Percentiles rank a stretch among this genome's conserved stretches.
These are phyloP conservation scores for Artibeus jamaicensis DNA, from an alignment of 2,797 vertebrate genomes.

Conservation along the genomic window DNA sequence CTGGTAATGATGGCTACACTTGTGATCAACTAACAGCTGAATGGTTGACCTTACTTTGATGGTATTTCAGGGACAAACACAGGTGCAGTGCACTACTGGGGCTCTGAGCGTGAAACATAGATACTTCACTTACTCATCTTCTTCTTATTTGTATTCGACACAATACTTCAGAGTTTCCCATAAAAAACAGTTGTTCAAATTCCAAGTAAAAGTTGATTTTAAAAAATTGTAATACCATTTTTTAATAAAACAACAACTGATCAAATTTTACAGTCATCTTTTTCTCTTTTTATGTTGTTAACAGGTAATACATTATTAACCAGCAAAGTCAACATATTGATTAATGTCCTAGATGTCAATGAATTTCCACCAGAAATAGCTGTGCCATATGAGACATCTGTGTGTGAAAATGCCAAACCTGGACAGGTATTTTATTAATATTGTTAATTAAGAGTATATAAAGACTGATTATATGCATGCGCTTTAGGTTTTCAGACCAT, in stretches of 20 bases:
- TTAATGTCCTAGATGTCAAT: slow-evolving; percentile 97
- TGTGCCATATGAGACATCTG: slow-evolving; percentile 93
- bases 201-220: background rate
- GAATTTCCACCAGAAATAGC: slow-evolving; percentile 98
- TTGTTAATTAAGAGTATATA: background rate
- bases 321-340: slow-evolving; percentile 93
- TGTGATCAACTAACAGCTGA: background rate
- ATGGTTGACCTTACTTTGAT: background rate
- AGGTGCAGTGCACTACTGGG: accelerated
- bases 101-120: background rate
- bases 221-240: background rate
- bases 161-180: background rate
- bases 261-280: background rate
- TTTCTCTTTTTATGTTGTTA: slow-evolving; percentile 69
- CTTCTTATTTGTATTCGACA: background rate
- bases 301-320: slow-evolving; percentile 93
- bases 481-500: background rate
- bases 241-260: background rate
- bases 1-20: accelerated
- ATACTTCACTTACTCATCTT: accelerated
- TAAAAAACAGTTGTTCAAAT: background rate
- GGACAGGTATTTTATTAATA: slow-evolving; percentile 90
- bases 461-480: accelerated
- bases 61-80: background rate
- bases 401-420: slow-evolving; percentile 94